Evolutionary conservation across 2,113 vertebrate genomes (phyloP).

Genomic region (Cephalopterus ornatus): DNA sequence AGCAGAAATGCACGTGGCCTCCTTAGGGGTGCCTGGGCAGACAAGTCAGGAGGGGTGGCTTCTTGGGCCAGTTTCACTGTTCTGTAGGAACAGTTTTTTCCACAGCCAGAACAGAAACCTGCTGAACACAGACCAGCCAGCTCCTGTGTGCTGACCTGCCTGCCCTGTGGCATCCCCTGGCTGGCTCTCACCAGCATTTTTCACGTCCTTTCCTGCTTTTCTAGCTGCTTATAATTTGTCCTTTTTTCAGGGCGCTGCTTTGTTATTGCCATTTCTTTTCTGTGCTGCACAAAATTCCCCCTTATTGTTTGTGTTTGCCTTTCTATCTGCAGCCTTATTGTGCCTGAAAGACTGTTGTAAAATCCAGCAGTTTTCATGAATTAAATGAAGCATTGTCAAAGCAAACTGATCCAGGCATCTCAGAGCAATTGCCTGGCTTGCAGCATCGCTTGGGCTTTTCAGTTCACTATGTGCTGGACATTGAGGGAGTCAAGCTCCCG

Average conservation of each 20-base stretch:
- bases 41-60: fast-evolving
- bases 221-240: neutral
- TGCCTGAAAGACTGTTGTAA: neutral
- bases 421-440: neutral
- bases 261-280: neutral
- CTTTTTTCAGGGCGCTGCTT: neutral
- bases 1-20: neutral
- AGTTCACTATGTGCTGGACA: neutral
- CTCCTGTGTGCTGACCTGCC: neutral
- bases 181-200: neutral
- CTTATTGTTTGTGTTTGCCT: neutral
- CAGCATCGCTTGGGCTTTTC: neutral
- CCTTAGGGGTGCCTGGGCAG: neutral
- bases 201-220: neutral
- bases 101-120: neutral
- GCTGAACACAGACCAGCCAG: neutral
- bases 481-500: neutral
- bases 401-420: neutral
- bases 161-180: neutral
- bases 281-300: neutral
- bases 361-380: neutral
- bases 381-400: neutral
- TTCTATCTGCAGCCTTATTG: neutral
- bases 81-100: neutral
- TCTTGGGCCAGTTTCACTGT: neutral